Evolutionary conservation across 2,888 invertebrate genomes (phyloP).

Genomic region (Hybos culiciformis): DNA sequence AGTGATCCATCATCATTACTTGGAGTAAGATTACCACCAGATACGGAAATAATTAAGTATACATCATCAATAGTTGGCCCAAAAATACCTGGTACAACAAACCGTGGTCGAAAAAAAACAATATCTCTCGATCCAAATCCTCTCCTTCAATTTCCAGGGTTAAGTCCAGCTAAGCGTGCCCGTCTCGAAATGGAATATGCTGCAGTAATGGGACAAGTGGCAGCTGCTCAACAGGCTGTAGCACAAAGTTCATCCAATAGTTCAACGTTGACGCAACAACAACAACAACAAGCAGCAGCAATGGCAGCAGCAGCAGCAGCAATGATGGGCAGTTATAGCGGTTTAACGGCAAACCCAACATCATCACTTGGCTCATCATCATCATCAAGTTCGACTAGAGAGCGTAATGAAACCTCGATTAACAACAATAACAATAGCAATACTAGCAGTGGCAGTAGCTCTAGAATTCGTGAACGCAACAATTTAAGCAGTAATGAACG

Average conservation of each 20-base stretch:
- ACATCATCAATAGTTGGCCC: conserved; percentile 77
- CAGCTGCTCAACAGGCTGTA: conserved; percentile 30
- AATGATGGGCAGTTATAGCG: conserved; percentile 5
- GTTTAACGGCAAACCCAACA: conserved; percentile 5
- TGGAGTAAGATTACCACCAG: conserved; percentile 72
- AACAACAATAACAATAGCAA: neutral
- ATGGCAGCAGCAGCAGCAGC: conserved; percentile 10
- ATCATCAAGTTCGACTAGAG: conserved; percentile 7
- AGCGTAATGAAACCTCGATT: neutral
- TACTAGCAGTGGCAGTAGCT: neutral
- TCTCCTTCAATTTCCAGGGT: conserved; percentile 40
- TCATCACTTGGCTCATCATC: conserved; percentile 8
- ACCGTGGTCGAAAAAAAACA: conserved; percentile 75
- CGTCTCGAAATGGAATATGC: conserved; percentile 37
- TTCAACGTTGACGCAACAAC: conserved; percentile 1
- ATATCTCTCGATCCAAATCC: conserved; percentile 64
- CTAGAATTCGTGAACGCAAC: conserved; percentile 6
- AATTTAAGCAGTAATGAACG: conserved; percentile 22
- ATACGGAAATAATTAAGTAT: conserved; percentile 82
- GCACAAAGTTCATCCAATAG: conserved; percentile 1
- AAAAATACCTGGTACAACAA: conserved; percentile 71
- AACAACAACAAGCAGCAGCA: conserved; percentile 10
- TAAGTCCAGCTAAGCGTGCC: conserved; percentile 36
- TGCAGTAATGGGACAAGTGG: conserved; percentile 32
- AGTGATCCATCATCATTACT: conserved; percentile 72